Percentiles rank a stretch among this genome's conserved stretches.
phyloP scores from a whole-genome alignment of 2,888 invertebrate species.

The Rotaria macrura region DNA sequence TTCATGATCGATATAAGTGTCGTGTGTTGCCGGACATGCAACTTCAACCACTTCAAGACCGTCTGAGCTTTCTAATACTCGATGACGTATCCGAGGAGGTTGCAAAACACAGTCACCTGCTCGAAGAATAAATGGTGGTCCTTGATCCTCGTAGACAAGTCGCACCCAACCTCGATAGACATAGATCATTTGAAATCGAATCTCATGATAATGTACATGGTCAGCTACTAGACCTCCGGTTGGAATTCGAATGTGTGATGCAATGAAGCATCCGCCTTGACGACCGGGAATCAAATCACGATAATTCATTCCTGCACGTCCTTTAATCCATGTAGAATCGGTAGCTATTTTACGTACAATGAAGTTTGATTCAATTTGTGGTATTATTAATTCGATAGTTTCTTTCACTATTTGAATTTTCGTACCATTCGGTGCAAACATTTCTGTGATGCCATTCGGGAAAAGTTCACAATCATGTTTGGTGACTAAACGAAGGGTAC shows the following conservation, averaged over 20 bases:
- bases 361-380: not conserved
- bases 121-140: not conserved
- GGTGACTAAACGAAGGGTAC: not conserved
- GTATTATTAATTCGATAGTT: not conserved
- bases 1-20: too few species aligned
- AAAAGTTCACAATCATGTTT: not conserved
- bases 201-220: not conserved
- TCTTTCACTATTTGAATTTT: not conserved
- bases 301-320: not conserved
- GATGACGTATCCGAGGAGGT: not conserved
- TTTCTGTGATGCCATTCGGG: not conserved
- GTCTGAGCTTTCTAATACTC: not conserved
- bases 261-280: not conserved
- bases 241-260: not conserved
- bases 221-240: not conserved
- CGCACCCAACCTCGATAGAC: not conserved
- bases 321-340: not conserved
- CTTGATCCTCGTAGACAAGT: not conserved
- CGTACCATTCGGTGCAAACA: not conserved
- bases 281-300: not conserved
- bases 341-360: not conserved
- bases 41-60: not conserved
- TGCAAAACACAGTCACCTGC: not conserved
- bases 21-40: not conserved
- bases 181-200: not conserved